Evolutionary conservation across 2,888 invertebrate genomes (phyloP).

Genomic region (Anarsia innoxiella): DNA sequence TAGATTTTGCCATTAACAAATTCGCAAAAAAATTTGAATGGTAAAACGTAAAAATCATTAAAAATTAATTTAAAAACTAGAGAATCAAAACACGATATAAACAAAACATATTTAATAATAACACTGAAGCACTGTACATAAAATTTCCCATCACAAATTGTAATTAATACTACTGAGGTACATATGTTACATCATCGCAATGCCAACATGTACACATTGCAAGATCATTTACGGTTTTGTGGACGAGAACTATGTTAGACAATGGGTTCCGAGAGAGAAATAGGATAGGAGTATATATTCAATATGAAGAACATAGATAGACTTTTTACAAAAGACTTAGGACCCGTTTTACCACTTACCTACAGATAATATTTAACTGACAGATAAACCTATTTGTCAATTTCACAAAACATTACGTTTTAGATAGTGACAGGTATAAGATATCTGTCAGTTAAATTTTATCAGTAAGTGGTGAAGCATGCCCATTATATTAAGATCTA

Average conservation of each 20-base stretch:
- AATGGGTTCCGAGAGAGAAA: not conserved
- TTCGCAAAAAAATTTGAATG: no score
- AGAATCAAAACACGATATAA: conserved; percentile 16
- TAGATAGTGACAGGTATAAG: no score
- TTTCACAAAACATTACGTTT: no score
- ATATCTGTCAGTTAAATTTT: no score
- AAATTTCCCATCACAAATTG: conserved; percentile 58
- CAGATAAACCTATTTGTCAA: not conserved
- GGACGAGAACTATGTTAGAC: not conserved
- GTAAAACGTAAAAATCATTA: not conserved
- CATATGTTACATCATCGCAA: conserved; percentile 44
- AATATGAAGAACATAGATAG: not conserved
- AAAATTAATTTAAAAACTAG: not conserved
- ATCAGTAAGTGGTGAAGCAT: no score
- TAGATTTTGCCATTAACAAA: no score
- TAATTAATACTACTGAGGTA: conserved; percentile 54
- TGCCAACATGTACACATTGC: conserved; percentile 34
- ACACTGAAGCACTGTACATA: conserved; percentile 58
- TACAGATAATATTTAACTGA: not conserved
- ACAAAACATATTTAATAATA: conserved; percentile 59
- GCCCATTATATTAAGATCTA: no score
- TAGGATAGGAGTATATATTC: not conserved
- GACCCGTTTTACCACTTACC: not conserved
- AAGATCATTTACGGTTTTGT: not conserved
- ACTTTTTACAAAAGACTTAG: not conserved